Conservation (phyloP, 64 coral and sea anemone species). For the Stichodactyla mertensii region DNA sequence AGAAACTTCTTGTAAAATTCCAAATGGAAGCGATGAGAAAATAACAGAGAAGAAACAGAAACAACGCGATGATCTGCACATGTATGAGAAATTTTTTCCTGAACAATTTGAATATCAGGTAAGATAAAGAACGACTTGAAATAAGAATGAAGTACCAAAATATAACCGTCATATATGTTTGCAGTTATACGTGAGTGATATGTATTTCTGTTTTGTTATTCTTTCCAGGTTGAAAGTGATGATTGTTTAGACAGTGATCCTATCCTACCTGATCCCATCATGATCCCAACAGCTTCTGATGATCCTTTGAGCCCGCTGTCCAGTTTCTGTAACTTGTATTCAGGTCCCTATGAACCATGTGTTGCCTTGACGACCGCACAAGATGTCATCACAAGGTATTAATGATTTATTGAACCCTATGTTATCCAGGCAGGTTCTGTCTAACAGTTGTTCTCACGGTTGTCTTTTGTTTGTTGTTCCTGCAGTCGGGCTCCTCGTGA, state of each 20-base stretch:
- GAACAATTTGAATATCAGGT: constrained; percentile 82
- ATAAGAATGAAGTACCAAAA: background rate
- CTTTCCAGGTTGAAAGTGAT: constrained; percentile 43
- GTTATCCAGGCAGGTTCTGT: background rate
- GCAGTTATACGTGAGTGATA: too few species aligned
- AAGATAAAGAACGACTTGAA: background rate
- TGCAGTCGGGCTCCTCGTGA: background rate
- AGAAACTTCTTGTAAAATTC: background rate
- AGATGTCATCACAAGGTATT: background rate
- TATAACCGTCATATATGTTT: too few species aligned
- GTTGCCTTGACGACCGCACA: background rate
- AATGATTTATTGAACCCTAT: background rate
- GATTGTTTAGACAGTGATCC: constrained; percentile 52
- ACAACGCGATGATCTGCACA: constrained; percentile 60
- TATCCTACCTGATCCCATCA: constrained; percentile 47
- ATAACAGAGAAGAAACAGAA: constrained; percentile 45
- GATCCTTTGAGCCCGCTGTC: constrained; percentile 48
- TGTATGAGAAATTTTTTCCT: constrained; percentile 91
- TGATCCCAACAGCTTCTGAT: constrained; percentile 73
- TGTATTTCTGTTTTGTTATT: background rate
- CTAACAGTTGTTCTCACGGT: too few species aligned
- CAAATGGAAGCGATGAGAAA: background rate
- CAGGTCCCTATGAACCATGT: background rate
- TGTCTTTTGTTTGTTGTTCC: background rate
- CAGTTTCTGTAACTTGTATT: constrained; percentile 26